Base-by-base conservation (phyloP, 2,888 invertebrate species). In the Lochmaea crataegi region DNA sequence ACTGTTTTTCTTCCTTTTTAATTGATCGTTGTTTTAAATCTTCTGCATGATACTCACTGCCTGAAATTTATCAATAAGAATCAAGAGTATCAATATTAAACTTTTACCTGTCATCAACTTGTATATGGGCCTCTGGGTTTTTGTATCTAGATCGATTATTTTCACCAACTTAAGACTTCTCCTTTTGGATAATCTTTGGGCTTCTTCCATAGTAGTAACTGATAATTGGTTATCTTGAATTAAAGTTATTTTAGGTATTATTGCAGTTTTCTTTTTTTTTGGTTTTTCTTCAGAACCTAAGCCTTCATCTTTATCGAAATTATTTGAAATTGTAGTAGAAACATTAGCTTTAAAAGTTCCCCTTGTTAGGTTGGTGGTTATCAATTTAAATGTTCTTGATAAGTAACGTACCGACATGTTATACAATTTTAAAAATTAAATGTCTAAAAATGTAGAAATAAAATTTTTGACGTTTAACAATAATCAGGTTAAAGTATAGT, bases 101-200 rank as follows among this genome's bases (percentile, higher is more conserved):
- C 32, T 42, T 42, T 6, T 65, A 73, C 89, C 89, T 3, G 92
- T 90, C 89, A 93, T 90, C 64, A 94, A 86, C 82, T 91, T 92
- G 82, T 93, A 95, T 12, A 92, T 87, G 12, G 92, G 90, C 58
- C 93, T 88, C 45, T 92, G 89, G 0, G 91, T 91, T 86, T 93
- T 93, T 0, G 90, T 86, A 85, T 93, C 92, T 5, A 89, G 84
- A 84, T 94, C 93, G 75, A 91, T 85, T 38, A 93, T 85, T 87
- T 93, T 92, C 0, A 94, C 88, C 72, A 95, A 87, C 83, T 92
- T 92, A 75, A 94, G 86, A 66, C 93, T 91, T 77, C 93, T 88
- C 56, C 92, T 89, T 72, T 89, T 88, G 0, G 94, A 92, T 73
- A 95, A 81, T 83, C 89, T 93, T 79, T 91, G 88, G 0, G 94